phyloP scores from a whole-genome alignment of 2,888 invertebrate genomes.

The Eristalinus sepulchralis region DNA sequence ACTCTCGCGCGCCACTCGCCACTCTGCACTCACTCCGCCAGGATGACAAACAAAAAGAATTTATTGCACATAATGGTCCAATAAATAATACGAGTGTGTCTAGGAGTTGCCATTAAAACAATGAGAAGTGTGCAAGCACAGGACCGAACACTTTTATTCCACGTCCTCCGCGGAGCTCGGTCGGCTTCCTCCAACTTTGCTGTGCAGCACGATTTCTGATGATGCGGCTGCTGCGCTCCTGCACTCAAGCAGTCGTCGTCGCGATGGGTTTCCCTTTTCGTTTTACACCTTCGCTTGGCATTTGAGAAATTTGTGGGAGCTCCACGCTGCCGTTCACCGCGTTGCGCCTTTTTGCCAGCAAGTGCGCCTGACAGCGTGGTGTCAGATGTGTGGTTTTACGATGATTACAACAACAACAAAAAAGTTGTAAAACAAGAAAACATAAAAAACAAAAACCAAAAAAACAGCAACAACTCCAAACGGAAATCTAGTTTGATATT shows the following conservation, averaged over 20 bases:
- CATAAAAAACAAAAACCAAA: slow-evolving; percentile 4
- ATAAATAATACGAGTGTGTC: slow-evolving; percentile 71
- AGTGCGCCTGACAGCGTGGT: slow-evolving; percentile 61
- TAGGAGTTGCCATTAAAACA: slow-evolving; percentile 71
- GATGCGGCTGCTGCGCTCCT: slow-evolving; percentile 37
- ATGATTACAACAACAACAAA: slow-evolving; percentile 51
- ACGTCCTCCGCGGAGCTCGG: slow-evolving; percentile 33
- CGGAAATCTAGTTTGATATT: slow-evolving; percentile 68
- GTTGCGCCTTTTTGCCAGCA: slow-evolving; percentile 49
- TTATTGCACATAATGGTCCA: slow-evolving; percentile 72
- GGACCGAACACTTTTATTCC: slow-evolving; percentile 55
- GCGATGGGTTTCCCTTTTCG: slow-evolving; percentile 60
- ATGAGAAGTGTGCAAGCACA: slow-evolving; percentile 70
- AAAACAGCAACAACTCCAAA: slow-evolving; percentile 17
- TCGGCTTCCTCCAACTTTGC: slow-evolving; percentile 62
- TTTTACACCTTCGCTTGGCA: slow-evolving; percentile 67
- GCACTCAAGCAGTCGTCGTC: slow-evolving; percentile 26
- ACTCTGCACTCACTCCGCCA: slow-evolving; percentile 34
- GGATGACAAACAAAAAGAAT: slow-evolving; percentile 70
- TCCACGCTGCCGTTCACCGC: slow-evolving; percentile 61
- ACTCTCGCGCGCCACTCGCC: not conserved
- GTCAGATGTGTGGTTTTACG: slow-evolving; percentile 70
- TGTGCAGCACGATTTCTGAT: slow-evolving; percentile 62
- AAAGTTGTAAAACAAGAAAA: slow-evolving; percentile 54
- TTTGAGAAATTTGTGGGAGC: slow-evolving; percentile 68